Percentiles rank a stretch among this genome's conserved stretches.
Conservation (phyloP, 2,797 vertebrate genomes). For the Sebastes wilsoni region DNA sequence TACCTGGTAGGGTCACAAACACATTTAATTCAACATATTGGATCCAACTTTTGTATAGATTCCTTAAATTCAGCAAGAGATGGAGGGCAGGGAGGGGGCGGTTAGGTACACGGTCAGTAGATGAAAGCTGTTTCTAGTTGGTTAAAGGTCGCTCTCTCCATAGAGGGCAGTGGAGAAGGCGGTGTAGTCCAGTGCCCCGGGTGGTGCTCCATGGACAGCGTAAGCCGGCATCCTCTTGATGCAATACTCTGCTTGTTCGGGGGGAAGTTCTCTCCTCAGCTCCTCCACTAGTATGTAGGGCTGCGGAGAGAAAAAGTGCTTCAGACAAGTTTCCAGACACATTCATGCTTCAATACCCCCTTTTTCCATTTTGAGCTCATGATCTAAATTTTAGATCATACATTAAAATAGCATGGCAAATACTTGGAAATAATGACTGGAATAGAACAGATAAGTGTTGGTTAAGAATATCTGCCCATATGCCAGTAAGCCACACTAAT, state of each 20-base stretch:
- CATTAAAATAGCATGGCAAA: constrained; percentile 10
- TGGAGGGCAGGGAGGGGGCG: not conserved
- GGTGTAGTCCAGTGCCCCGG: constrained; percentile 97
- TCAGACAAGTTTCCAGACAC: not conserved
- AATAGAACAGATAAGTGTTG: constrained; percentile 16
- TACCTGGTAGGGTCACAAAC: constrained; percentile 30
- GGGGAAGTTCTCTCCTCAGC: constrained; percentile 93
- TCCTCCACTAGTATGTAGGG: constrained; percentile 97
- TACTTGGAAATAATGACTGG: constrained; percentile 22
- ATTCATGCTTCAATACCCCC: not conserved
- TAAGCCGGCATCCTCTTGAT: constrained; percentile 95
- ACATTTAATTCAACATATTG: constrained; percentile 41
- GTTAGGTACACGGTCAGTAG: constrained; percentile 15
- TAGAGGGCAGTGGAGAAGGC: constrained; percentile 99
- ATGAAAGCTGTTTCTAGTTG: constrained; percentile 29
- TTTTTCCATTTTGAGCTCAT: constrained; percentile 23
- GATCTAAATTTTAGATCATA: not conserved
- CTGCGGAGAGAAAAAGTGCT: constrained; percentile 69
- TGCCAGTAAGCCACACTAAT: constrained; percentile 1
- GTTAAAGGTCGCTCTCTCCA: constrained; percentile 99
- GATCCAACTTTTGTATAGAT: constrained; percentile 29
- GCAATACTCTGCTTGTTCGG: constrained; percentile 97
- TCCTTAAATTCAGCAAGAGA: constrained; percentile 37
- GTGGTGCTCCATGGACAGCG: constrained; percentile 84
- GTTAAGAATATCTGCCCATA: constrained; percentile 33